Base-by-base conservation (phyloP, 2,113 vertebrate genomes). In the Pheucticus melanocephalus region DNA sequence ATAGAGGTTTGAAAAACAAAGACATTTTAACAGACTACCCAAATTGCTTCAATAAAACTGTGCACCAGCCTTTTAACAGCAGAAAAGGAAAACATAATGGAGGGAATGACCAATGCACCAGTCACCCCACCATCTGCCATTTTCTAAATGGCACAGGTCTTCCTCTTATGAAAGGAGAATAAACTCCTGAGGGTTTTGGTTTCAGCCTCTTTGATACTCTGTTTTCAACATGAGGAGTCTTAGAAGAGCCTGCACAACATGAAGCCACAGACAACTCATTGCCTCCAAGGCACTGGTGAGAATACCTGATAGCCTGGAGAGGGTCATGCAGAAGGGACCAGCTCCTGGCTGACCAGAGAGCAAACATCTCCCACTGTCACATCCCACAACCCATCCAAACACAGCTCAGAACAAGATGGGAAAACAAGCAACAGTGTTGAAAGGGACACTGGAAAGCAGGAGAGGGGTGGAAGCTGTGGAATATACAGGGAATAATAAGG, bases 1-100 rank as follows among this genome's bases (percentile, higher is more conserved):
- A 50, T 21, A 50, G 35, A 90, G 33, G 35, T 66, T 65, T 77
- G 64, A 92, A 73, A 72, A 90, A 80, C 68, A 93, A 91, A 85
- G 71, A 42, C 27, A 25, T 56, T 89, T 73, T 47, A 47, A 75
- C 75, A 71, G 40, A 70, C 22, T 71, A 13, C 60, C 28, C n/a
- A 77, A 77, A 88, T 44, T 76, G 54, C 12, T 93, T 90, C 73
- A 73, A 48, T 73, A 70, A 88, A 93, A 73, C 45, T 51, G 22
- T 48, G 35, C 5, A 2, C 18, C 42, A 70, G 27, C 10, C 4
- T 92, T 85, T 39, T 25, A 64, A 61, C 17, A 82, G n/a, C 11
- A 54, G 54, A 50, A 69, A 66, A 71, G 24, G 30, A 30, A 37
- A 81, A 50, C 2, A 2, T 11, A 50, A 66, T 17, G 6, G n/a